Evolutionary conservation across 2,888 invertebrate genomes (phyloP).

Genomic region (Drosophila meridionalis): DNA sequence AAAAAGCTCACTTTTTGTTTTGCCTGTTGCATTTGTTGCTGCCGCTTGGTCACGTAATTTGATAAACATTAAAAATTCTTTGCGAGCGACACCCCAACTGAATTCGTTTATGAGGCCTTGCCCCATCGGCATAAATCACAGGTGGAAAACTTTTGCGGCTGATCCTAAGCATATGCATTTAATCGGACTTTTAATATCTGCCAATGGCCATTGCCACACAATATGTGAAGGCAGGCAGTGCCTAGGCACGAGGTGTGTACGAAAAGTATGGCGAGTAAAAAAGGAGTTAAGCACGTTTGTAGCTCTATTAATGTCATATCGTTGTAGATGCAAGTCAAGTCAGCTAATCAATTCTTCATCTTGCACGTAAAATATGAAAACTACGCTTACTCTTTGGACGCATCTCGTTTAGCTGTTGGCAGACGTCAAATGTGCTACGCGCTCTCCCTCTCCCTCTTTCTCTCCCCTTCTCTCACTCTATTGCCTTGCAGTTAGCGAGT

Average conservation of each 20-base stretch:
- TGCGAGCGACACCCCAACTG: conserved; percentile 23
- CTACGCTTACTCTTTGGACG: not conserved
- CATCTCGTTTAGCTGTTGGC: conserved; percentile 18
- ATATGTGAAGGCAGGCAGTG: conserved; percentile 34
- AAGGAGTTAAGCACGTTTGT: not conserved
- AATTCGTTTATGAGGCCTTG: conserved; percentile 17
- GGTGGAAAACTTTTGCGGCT: conserved; percentile 48
- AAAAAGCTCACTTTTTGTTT: conserved; percentile 14
- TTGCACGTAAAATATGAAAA: not conserved
- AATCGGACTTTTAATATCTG: conserved; percentile 60
- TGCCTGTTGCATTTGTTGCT: conserved; percentile 4
- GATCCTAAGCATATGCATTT: conserved; percentile 54
- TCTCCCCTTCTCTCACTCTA: no score
- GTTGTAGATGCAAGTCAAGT: not conserved
- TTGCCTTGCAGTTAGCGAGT: conserved; percentile 1
- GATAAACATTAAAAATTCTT: conserved; percentile 73
- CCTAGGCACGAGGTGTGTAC: conserved; percentile 6
- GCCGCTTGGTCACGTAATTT: conserved; percentile 65
- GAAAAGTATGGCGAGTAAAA: not conserved
- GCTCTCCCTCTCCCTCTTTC: not conserved
- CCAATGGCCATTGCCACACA: conserved; percentile 39
- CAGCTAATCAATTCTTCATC: not conserved
- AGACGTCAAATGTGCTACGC: conserved; percentile 33
- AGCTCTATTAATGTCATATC: not conserved
- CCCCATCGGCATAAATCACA: conserved; percentile 70